Percentiles rank a stretch among this genome's conserved stretches.
phyloP scores from a whole-genome alignment of 1,140 invertebrate genomes.

The Coenobita brevimanus region DNA sequence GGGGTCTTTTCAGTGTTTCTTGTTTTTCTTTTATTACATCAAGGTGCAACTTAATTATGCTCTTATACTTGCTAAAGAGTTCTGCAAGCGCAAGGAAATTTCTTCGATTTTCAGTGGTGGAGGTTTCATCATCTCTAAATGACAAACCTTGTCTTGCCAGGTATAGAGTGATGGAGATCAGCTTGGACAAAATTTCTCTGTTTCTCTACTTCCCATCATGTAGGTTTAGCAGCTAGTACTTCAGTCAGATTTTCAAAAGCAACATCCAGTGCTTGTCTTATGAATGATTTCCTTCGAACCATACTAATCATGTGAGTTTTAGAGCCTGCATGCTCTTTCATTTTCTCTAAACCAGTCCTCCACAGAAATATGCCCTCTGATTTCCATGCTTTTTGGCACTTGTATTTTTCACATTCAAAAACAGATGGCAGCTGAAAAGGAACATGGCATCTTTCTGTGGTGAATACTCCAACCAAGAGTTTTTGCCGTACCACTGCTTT shows the following conservation, averaged over 20 bases:
- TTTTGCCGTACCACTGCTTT: background rate
- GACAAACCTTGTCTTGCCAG: conserved; percentile 8
- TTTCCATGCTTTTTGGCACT: background rate
- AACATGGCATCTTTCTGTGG: background rate
- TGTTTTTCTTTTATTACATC: conserved; percentile 6
- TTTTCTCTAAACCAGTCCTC: background rate
- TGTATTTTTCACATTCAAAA: conserved; percentile 19
- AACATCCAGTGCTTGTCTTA: background rate
- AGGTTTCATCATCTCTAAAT: background rate
- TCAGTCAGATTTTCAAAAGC: background rate
- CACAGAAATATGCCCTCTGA: background rate
- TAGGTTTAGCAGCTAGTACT: background rate
- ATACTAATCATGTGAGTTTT: background rate
- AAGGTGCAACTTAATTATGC: conserved; percentile 3
- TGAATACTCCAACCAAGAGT: conserved; percentile 23
- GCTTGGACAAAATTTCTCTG: conserved; percentile 17
- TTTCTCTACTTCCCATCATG: background rate
- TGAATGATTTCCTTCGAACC: background rate
- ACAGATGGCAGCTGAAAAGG: conserved; percentile 2
- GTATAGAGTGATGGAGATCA: conserved; percentile 13
- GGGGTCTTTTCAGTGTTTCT: background rate
- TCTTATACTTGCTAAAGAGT: conserved; percentile 25
- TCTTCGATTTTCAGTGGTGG: background rate
- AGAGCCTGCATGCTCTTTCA: background rate
- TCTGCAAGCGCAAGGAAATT: conserved; percentile 10